Evolutionary conservation across 1,140 invertebrate genomes (phyloP), one percentile per base, ranked within the genome.

Genomic region (Bombus sylvicola): DNA sequence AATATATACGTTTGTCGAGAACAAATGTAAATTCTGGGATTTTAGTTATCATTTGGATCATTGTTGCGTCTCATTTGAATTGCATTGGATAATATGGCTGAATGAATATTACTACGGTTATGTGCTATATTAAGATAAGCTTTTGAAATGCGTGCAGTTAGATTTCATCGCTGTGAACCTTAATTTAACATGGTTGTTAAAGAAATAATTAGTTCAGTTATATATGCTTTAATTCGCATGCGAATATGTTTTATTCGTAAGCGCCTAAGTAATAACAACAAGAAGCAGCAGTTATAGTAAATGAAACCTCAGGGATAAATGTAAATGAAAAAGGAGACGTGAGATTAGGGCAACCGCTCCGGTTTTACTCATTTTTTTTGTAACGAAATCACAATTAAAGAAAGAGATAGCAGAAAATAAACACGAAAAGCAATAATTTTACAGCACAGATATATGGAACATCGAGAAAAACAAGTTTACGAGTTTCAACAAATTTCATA

Each of bases 51-150:
- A 39, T 37, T 37, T 13, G 68, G 10, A 39, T 53, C 47, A 22
- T 69, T 39, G 68, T 39, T 28, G 37, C 68, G 3, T 69, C 68
- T 69, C 68, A 13, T 69, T 69, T 69, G 68, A 69, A 69, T 69
- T 13, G 68, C 68, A 69, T 39, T 69, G 37, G 68, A 37, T 69
- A 28, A 39, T 69, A 69, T 25, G 37, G 37, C 68, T 28, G 25
- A 69, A 69, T 28, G 68, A 69, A 69, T 69, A 39, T 39, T 18
- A 69, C 37, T 68, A 68, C 10, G 15, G 64, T 68, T 37, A 68
- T 34, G 6, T 0, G 64, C 31, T 68, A 68, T 68, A 37, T 69
- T 69, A 28, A 28, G 25, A 39, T 39, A 69, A 39, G 22, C 22
- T 9, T 39, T 39, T 28, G 68, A 69, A 69, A 69, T 6, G 37